Base-by-base conservation (phyloP, 2,888 invertebrate species). In the Maniola hyperantus region DNA sequence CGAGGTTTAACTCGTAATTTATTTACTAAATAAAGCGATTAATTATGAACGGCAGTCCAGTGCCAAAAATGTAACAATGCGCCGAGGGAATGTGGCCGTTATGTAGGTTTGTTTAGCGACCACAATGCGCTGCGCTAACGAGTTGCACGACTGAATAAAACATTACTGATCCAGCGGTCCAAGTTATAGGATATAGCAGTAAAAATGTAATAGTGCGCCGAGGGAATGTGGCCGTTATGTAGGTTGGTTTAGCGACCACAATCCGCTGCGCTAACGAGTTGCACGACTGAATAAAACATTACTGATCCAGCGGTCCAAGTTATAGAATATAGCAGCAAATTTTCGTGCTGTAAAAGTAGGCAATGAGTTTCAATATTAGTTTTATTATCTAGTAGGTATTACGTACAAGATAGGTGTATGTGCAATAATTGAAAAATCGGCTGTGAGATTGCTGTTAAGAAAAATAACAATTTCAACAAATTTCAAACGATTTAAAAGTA, bases 211-310 rank as follows among this genome's bases (percentile, higher is more conserved):
- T 64, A 70, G 70, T 82, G 81, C 82, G 83, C 83, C 81, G 82
- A 82, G 78, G 74, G 81, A 82, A 77, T 79, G 78, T 80, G 81
- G 79, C 79, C 79, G 77, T 77, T 78, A 77, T 80, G 82, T 75
- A 76, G 83, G 87, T 88, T 89, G 89, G 88, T 88, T 87, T 89
- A 85, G 89, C 83, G 85, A 77, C 86, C 88, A 91, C 89, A 90
- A 89, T 89, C 85, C 87, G 77, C 82, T 80, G 81, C 83, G 79
- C 88, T 91, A 89, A 91, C 91, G 91, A 91, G 90, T 85, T 82
- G 82, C 84, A 79, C 77, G 84, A 77, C 88, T 91, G 91, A 91
- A 91, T 91, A 91, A 91, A 91, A 91, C 91, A 91, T 91, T 76
- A 83, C 78, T 74, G 72, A 73, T 73, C 72, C 74, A 64, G 68